These are phyloP conservation scores for Mesaphorura yosii DNA, from an alignment of 1,140 invertebrate species.

Conservation along the genomic window DNA sequence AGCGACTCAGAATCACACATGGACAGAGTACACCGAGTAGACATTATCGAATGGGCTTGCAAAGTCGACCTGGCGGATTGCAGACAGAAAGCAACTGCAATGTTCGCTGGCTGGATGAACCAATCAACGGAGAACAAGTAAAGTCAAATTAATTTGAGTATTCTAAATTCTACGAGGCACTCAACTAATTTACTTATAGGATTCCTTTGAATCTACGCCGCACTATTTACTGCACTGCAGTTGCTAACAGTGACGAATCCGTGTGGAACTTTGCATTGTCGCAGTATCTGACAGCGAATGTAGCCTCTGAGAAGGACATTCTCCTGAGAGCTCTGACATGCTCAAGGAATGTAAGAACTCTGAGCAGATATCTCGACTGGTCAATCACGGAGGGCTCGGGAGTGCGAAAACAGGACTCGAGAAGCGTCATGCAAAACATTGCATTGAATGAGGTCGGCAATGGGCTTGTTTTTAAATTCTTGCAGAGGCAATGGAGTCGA, in stretches of 20 bases:
- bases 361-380: constrained; percentile 55
- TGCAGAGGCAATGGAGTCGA: constrained; percentile 21
- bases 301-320: constrained; percentile 60
- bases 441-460: constrained; percentile 55
- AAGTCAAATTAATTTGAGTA: constrained; percentile 38
- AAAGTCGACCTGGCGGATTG: constrained; percentile 55
- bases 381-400: constrained; percentile 45
- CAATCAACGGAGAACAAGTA: constrained; percentile 58
- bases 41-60: constrained; percentile 55
- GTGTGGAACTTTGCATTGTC: constrained; percentile 72
- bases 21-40: constrained; percentile 50
- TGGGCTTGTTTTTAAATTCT: constrained; percentile 21
- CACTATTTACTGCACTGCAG: constrained; percentile 64
- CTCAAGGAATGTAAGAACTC: constrained; percentile 57
- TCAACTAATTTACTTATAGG: constrained; percentile 40
- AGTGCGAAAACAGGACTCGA: constrained; percentile 56
- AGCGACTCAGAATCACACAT: constrained; percentile 49
- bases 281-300: constrained; percentile 54
- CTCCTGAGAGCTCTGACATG: constrained; percentile 63
- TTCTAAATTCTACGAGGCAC: neutral
- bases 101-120: constrained; percentile 58
- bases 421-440: constrained; percentile 47
- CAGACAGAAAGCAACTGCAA: constrained; percentile 49
- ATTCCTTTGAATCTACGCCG: constrained; percentile 60
- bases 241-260: constrained; percentile 52